Evolutionary conservation across 2,797 vertebrate species (phyloP).

Genomic region (Gastrophryne carolinensis): DNA sequence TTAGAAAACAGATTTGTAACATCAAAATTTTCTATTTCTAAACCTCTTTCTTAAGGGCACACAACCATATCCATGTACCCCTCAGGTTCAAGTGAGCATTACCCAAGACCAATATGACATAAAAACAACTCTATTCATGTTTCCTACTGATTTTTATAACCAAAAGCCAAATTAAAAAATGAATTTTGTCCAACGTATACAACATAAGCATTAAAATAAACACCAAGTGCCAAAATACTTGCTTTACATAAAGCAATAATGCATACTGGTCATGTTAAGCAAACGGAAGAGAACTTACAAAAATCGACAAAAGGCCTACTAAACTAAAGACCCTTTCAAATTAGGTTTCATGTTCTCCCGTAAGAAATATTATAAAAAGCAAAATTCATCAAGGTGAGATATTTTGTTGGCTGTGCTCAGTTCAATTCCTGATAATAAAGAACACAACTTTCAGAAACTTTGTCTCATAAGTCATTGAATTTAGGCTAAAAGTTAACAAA

Average conservation of each 20-base stretch:
- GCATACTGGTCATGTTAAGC: neutral
- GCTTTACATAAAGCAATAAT: neutral
- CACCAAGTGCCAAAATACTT: constrained; percentile 7
- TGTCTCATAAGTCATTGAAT: too few species aligned
- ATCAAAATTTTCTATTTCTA: too few species aligned
- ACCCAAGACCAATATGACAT: neutral
- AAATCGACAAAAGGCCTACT: neutral
- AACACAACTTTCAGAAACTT: too few species aligned
- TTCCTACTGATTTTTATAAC: constrained; percentile 5
- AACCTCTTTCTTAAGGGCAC: too few species aligned
- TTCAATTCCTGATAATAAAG: too few species aligned
- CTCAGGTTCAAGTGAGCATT: neutral
- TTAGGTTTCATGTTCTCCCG: too few species aligned
- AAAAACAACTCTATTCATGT: neutral
- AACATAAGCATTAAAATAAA: neutral
- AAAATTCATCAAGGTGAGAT: too few species aligned
- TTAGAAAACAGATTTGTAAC: too few species aligned
- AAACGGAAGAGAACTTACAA: neutral
- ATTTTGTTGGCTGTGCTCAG: too few species aligned
- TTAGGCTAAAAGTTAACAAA: too few species aligned
- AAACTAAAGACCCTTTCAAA: neutral
- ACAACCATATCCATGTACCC: neutral
- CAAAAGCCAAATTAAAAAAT: neutral
- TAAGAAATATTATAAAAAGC: too few species aligned
- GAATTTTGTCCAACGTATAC: neutral